Evolutionary conservation across 2,113 vertebrate species (phyloP), one percentile per base, ranked within the genome.

Genomic region (Ondatra zibethicus): DNA sequence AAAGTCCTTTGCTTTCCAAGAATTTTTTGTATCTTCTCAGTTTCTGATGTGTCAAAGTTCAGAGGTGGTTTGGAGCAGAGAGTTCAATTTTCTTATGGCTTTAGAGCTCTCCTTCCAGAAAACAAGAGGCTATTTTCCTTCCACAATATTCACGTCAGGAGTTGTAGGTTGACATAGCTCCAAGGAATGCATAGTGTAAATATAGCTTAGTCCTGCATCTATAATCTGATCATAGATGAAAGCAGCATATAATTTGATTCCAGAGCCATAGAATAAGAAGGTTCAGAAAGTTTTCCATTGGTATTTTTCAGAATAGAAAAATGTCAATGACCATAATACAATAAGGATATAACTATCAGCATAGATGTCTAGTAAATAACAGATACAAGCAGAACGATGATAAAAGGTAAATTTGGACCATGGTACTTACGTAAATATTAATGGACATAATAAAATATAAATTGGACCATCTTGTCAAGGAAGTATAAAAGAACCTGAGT

Each of bases 71-170:
- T 81, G 25, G 47, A 97, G 96, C 87, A 36, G 70, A 96, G 86
- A 93, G 86, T 90, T 95, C 36, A 84, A 63, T 12, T 96, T 94
- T 91, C 81, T 84, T 95, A 78, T 98, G 88, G 66, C 42, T 82
- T 81, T 50, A 36, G 31, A 14, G 94, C 42, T 94, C 21, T 80
- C 36, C 0, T 36, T 95, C 39, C 19, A 97, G 63, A 33, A 27
- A 92, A 33, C 0, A 0, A 33, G 65, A 84, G 72, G 5, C n/a
- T 63, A 63, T 70, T 70, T 76, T 33, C 72, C 4, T 84, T 21
- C 0, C 0, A 14, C 25, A 70, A 70, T 12, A 61, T 92, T 92
- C 39, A 85, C 8, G 85, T 25, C 23, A 84, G 29, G 8, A 93
- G 6, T 88, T 50, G 89, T 88, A 92, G 5, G 25, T 36, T 94